These are phyloP conservation scores for Hoplias malabaricus DNA, from an alignment of 2,113 vertebrate genomes.

Conservation along the genomic window DNA sequence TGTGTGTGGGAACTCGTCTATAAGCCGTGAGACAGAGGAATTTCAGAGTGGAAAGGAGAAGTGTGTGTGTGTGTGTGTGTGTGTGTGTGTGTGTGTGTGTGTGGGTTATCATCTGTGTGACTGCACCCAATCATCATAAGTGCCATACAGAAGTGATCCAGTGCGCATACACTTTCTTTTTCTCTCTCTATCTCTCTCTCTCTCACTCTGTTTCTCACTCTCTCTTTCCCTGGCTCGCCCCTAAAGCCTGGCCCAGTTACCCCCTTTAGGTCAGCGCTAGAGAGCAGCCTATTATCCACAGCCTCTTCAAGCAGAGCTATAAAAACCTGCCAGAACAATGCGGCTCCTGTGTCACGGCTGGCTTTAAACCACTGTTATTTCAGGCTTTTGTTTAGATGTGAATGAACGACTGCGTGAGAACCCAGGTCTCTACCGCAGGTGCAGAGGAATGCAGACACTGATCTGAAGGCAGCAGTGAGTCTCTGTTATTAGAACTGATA, in stretches of 20 bases:
- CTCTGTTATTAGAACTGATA: too few relatives aligned
- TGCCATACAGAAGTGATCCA: constrained; percentile 70
- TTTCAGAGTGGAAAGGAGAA: constrained; percentile 45
- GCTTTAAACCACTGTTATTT: neutral
- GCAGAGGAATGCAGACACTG: too few relatives aligned
- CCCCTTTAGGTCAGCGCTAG: constrained; percentile 64
- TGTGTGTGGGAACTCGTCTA: constrained; percentile 32
- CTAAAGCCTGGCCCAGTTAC: constrained; percentile 55
- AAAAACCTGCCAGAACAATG: neutral
- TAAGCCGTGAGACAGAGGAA: constrained; percentile 9
- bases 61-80: constrained; percentile 53
- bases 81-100: constrained; percentile 47
- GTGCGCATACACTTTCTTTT: constrained; percentile 12
- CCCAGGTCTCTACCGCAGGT: too few relatives aligned
- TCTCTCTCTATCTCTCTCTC: constrained; percentile 47
- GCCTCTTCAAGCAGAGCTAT: constrained; percentile 55
- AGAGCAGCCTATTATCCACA: constrained; percentile 64
- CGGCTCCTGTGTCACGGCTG: neutral
- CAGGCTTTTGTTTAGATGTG: neutral
- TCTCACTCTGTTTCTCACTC: too few relatives aligned
- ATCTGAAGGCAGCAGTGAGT: too few relatives aligned
- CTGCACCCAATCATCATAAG: constrained; percentile 71
- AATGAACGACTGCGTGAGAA: neutral
- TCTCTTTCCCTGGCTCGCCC: neutral
- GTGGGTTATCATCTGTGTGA: constrained; percentile 56